Evolutionary conservation across 2,888 invertebrate genomes (phyloP), one percentile per base, ranked within the genome.

Genomic region (Horisme vitalbata): DNA sequence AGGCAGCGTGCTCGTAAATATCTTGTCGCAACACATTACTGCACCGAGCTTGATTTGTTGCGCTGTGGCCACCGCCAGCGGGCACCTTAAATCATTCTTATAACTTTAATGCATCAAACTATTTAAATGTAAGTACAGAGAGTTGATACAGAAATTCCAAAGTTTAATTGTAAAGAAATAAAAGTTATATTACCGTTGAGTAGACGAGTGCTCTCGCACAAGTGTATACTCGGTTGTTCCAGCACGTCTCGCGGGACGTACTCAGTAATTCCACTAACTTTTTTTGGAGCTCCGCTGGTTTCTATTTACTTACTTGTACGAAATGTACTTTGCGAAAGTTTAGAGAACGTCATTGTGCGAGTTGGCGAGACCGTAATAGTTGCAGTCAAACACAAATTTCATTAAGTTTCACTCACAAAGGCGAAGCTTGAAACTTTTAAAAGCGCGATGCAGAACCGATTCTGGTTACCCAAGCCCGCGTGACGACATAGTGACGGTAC

Each of bases 1-100:
- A 26, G 26, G 36, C 12, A 21, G 33, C 6, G 18, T 1, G 28
- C 45, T 45, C 45, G 34, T 39, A 38, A 45, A 45, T 34, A 30
- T 28, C 12, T 12, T 8, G 33, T 34, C 20, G 30, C 35, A 30
- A 20, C 23, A 31, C 26, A 20, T 27, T 31, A 36, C 46, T 26
- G 41, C 41, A 20, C 41, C n/a, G 31, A 13, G 39, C 30, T 41
- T 46, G 46, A 46, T 41, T 41, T 41, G 45, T 46, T 30, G 45
- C 45, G 9, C 39, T 39, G 46, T 24, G 41, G 2, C 14, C 14
- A n/a, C 18, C 3, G 2, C 20, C 21, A 32, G 9, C n/a, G n/a
- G n/a, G n/a, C n/a, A n/a, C n/a, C n/a, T n/a, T n/a, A n/a, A n/a
- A 24, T 6, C 21, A 37, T 21, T 21, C 14, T 11, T 10, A 41